phyloP scores from a whole-genome alignment of 2,888 invertebrate genomes.

The Aquatica leii region DNA sequence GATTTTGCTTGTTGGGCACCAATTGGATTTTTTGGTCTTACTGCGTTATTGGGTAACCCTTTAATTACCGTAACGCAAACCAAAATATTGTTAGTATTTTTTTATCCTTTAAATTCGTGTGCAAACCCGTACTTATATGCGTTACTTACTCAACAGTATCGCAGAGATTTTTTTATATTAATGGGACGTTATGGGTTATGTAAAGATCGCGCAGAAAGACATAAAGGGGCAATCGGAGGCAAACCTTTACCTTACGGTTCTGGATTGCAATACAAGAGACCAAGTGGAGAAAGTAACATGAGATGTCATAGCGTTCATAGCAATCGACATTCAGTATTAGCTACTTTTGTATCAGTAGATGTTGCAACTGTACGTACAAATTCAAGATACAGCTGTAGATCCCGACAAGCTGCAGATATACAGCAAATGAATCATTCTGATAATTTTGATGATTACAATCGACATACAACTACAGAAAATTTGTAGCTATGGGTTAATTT shows the following conservation, averaged over 20 bases:
- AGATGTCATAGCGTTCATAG: constrained; percentile 41
- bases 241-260: constrained; percentile 57
- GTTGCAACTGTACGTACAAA: constrained; percentile 52
- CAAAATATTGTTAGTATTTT: constrained; percentile 70
- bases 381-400: constrained; percentile 49
- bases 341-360: constrained; percentile 59
- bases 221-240: constrained; percentile 61
- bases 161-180: constrained; percentile 66
- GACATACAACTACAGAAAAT: constrained; percentile 49
- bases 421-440: constrained; percentile 47
- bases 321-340: constrained; percentile 56
- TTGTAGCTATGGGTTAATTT: constrained; percentile 43
- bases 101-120: constrained; percentile 74
- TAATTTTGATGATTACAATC: constrained; percentile 47
- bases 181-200: constrained; percentile 63
- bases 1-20: constrained; percentile 72
- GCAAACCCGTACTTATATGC: constrained; percentile 76
- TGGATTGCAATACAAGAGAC: constrained; percentile 53
- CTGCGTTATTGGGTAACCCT: constrained; percentile 70
- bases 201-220: constrained; percentile 59
- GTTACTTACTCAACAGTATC: constrained; percentile 71
- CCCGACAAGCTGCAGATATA: constrained; percentile 45
- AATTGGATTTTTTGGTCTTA: constrained; percentile 71
- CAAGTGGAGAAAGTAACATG: constrained; percentile 40
- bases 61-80: constrained; percentile 66